Percentiles rank a stretch among this genome's conserved stretches.
These are phyloP conservation scores for Druon quercuslanigerum DNA, from an alignment of 1,140 invertebrate genomes.

Conservation along the genomic window DNA sequence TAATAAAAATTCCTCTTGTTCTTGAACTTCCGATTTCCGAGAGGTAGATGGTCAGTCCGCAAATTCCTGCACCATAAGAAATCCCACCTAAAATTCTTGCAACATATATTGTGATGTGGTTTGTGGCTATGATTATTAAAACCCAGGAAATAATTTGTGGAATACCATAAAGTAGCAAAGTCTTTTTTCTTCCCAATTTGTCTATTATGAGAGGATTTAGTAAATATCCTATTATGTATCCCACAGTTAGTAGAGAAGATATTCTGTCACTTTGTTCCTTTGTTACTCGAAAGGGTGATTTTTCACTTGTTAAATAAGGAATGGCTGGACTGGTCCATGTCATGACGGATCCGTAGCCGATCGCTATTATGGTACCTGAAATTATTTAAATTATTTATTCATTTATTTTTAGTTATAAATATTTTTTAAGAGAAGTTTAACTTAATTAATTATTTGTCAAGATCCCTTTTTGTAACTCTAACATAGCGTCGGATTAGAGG, in stretches of 20 bases:
- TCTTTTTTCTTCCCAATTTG: no score
- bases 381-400: no score
- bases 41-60: not conserved
- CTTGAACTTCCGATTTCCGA: not conserved
- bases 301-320: not conserved
- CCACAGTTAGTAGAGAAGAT: not conserved
- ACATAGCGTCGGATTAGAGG: no score
- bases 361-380: no score
- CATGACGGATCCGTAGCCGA: no score
- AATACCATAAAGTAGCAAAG: no score
- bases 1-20: slow-evolving; percentile 13
- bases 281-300: not conserved
- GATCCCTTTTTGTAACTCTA: no score
- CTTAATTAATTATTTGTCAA: no score
- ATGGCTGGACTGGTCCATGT: not conserved
- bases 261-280: not conserved
- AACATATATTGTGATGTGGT: not conserved
- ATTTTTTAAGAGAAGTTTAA: no score
- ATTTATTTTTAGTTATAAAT: no score
- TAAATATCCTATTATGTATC: not conserved
- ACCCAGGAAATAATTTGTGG: no score
- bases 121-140: no score
- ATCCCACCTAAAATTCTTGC: slow-evolving; percentile 12
- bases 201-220: not conserved
- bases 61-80: not conserved